Base-by-base conservation (phyloP, 2,113 vertebrate genomes). In the Stegastes partitus region DNA sequence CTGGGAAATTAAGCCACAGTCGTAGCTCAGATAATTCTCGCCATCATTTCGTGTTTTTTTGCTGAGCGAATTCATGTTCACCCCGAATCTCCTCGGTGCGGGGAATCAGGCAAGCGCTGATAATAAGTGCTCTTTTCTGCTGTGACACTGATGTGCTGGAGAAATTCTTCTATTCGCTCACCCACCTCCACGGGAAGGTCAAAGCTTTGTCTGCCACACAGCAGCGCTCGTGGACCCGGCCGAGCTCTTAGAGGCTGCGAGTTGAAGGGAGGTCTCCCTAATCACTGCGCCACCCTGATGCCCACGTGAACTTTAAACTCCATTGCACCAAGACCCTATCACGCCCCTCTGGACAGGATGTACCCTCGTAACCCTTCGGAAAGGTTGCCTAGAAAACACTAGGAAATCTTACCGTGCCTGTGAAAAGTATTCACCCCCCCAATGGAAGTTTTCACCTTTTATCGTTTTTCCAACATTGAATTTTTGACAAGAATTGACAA, bases 121-220 rank as follows among this genome's bases (percentile, higher is more conserved):
- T 83, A 83, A 83, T 79, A 79, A 76, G 54, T 53, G 28, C 55
- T 59, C 42, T 68, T 21, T 11, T 78, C 55, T 55, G 22, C 34
- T 44, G 62, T 9, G 51, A 58, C 50, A 51, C 37, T 28, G 75
- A 76, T 64, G 74, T 64, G 53, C 67, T 7, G 72, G 49, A 67
- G 75, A 71, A 80, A 63, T 66, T 86, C 83, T 56, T n/a, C 53
- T 42, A 65, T 81, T 15, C 47, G 61, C 50, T 37, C n/a, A 14
- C 1, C 72, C 23, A 44, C 51, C 71, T 79, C 75, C 28, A 44
- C 57, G 34, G 55, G 65, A 53, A 75, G 65, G 54, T 81, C 73
- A 74, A 7, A 58, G 62, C 37, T 28, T 79, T 63, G 67, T 76
- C 66, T 67, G 45, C 66, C 56, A 45, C 74, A 15, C 69, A 57